Base-by-base conservation (phyloP, 2,113 vertebrate species). In the Plectropomus leopardus region DNA sequence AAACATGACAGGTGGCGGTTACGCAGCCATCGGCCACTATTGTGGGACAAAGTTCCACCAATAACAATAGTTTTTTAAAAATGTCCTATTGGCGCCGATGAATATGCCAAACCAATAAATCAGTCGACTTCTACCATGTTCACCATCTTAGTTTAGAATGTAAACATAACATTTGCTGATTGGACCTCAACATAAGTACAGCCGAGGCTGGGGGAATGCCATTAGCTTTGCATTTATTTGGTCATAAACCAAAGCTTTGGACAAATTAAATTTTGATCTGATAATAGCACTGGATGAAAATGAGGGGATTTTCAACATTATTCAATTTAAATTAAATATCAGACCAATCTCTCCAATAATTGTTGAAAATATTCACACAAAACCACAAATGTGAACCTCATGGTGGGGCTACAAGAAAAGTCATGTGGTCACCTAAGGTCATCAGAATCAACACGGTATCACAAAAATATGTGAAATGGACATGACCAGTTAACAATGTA, bases 311-410 rank as follows among this genome's bases (percentile, higher is more conserved):
- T 32, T 2, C 2, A 44, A 45, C 4, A 6, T 63, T 63, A 36
- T 34, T 9, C n/a, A 0, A 61, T 47, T 47, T 4, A 9, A 8
- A 40, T 23, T 8, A 30, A 15, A 15, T 74, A 5, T 63, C 11
- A 53, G 14, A 54, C 21, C 26, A 32, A 72, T 53, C 24, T 3
- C 42, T 53, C 24, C n/a, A 28, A 16, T 7, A 50, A 19, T 24
- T 53, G 42, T 50, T 55, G 28, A 70, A 15, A 82, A 19, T 23
- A 40, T 75, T 44, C 5, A 32, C 17, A 26, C 50, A 55, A 40
- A 73, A 63, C 55, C 40, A 55, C 47, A 74, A 57, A 63, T 50
- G 14, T 69, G 32, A 68, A 78, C 47, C 30, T 50, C 4, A 8
- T 54, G 68, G 13, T 48, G 3, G 42, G 5, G 1, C 5, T 40